Evolutionary conservation across 2,888 invertebrate genomes (phyloP), one percentile per base, ranked within the genome.

Genomic region (Hedychridium roseum): DNA sequence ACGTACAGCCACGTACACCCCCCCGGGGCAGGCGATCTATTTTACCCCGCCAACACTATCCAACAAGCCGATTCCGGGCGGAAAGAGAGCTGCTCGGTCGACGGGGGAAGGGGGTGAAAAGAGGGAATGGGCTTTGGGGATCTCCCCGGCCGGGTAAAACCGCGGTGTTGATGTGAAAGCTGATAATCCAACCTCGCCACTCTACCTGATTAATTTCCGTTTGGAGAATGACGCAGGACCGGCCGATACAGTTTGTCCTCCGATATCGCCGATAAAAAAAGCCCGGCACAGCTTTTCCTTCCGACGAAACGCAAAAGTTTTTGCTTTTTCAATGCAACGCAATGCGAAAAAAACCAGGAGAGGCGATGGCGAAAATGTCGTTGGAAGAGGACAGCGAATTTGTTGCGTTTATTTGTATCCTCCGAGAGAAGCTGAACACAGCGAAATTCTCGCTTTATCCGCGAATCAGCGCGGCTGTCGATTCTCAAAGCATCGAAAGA

Each of bases 131-230:
- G 59, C 63, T 51, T 53, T 42, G 40, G 60, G 57, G 64, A 60
- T 57, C 54, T 60, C n/a, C n/a, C n/a, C 53, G 43, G 38, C 52
- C 57, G 35, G 42, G 51, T 54, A 54, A 64, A 64, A 62, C 65
- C 61, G 43, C 61, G 50, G 53, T 42, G 60, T 56, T 56, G 65
- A 66, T 60, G 55, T 43, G 60, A 57, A 64, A 59, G 54, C 61
- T 59, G 66, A 70, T 69, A 70, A 70, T 66, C 62, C 46, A 39
- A 56, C 37, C 48, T 54, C 57, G 54, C 57, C 61, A 62, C 61
- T 64, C 50, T 44, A 50, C 45, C 57, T 62, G 66, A 69, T 69
- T 68, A 70, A 69, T 69, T 68, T 59, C 68, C 55, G 49, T 53
- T 50, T 46, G 57, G 45, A 21, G 48, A 41, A 54, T 52, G 40